phyloP scores from a whole-genome alignment of 1,140 invertebrate species.

The Oreohelix idahoensis region DNA sequence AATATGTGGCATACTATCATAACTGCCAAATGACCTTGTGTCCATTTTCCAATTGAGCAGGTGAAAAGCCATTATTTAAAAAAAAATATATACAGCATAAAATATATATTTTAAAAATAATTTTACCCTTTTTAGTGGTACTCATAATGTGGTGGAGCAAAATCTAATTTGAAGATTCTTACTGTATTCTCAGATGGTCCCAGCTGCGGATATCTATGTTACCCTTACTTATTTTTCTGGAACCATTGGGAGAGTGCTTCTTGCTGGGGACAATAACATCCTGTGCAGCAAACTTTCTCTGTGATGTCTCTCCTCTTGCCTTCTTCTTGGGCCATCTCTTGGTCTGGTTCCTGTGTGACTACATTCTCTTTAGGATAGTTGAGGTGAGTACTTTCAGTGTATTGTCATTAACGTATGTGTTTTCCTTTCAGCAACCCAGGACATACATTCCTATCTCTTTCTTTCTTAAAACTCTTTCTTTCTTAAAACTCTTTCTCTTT shows the following conservation, averaged over 20 bases:
- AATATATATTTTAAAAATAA: no score
- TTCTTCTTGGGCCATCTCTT: constrained; percentile 95
- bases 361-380: constrained; percentile 89
- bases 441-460: not conserved
- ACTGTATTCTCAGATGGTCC: constrained; percentile 83
- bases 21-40: no score
- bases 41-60: no score
- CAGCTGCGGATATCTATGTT: constrained; percentile 97
- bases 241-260: constrained; percentile 97
- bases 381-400: constrained; percentile 80
- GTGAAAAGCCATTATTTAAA: no score
- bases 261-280: constrained; percentile 86
- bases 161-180: not conserved
- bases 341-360: constrained; percentile 96
- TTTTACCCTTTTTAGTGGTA: no score
- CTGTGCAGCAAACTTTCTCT: constrained; percentile 83
- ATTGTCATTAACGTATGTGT: no score
- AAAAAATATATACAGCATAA: no score
- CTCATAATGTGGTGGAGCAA: no score
- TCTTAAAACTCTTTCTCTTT: no score
- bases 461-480: no score
- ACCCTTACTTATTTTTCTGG: constrained; percentile 92
- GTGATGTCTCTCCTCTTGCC: constrained; percentile 89
- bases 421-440: no score
- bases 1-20: no score